phyloP scores from a whole-genome alignment of 2,113 vertebrate genomes.

The Suricata suricatta region DNA sequence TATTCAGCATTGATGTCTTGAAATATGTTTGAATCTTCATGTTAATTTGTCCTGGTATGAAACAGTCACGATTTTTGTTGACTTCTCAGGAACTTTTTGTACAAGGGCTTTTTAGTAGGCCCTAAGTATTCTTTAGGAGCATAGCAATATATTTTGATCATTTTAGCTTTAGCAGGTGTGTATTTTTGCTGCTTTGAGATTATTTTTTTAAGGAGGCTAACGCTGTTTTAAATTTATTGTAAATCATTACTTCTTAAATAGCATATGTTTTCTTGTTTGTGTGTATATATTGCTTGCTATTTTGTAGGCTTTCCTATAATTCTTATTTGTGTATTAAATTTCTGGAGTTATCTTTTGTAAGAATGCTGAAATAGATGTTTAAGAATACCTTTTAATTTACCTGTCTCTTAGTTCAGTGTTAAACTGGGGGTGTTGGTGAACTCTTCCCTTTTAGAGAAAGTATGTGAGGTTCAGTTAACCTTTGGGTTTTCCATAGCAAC shows the following conservation, averaged over 20 bases:
- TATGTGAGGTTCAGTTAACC: neutral
- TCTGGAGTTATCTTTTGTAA: constrained; percentile 30
- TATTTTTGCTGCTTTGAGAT: constrained; percentile 54
- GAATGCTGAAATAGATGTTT: constrained; percentile 40
- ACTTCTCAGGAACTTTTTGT: constrained; percentile 55
- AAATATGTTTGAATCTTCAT: constrained; percentile 60
- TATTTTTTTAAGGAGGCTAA: constrained; percentile 57
- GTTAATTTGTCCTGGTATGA: constrained; percentile 54
- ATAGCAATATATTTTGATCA: constrained; percentile 48
- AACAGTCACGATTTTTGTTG: constrained; percentile 53
- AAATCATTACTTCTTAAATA: constrained; percentile 58
- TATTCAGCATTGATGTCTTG: constrained; percentile 51
- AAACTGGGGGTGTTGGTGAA: neutral
- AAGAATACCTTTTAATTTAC: constrained; percentile 48
- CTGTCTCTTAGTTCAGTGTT: neutral
- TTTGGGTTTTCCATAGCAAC: constrained; percentile 28
- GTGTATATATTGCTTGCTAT: neutral
- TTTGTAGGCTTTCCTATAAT: constrained; percentile 45
- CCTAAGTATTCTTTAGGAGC: constrained; percentile 40
- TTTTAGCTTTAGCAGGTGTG: neutral
- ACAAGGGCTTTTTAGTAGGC: neutral
- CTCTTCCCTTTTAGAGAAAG: constrained; percentile 26
- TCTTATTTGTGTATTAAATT: constrained; percentile 25
- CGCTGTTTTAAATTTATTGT: constrained; percentile 14
- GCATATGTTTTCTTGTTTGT: constrained; percentile 8